These are phyloP conservation scores for Atethmia centrago DNA, from an alignment of 2,888 invertebrate genomes.

Conservation along the genomic window DNA sequence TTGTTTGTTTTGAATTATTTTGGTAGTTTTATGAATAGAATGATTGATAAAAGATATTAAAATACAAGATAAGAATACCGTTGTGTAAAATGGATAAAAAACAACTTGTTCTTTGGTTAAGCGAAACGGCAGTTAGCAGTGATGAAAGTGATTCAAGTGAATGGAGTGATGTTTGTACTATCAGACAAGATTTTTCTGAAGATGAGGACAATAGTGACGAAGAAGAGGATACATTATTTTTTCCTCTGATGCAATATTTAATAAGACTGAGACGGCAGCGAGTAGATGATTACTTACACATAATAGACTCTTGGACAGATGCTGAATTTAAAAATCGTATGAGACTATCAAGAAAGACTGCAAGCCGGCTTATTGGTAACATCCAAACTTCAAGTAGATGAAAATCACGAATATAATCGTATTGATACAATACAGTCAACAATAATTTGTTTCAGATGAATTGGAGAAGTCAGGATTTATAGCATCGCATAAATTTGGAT, in stretches of 20 bases:
- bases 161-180: constrained; percentile 76
- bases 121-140: constrained; percentile 67
- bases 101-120: constrained; percentile 70
- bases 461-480: constrained; percentile 80
- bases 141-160: constrained; percentile 76
- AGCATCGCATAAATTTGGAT: constrained; percentile 80
- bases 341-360: constrained; percentile 77
- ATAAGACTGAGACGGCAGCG: constrained; percentile 75
- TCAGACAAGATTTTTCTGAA: constrained; percentile 70
- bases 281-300: constrained; percentile 80
- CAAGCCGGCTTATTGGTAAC: constrained; percentile 76
- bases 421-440: neutral
- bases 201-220: constrained; percentile 68
- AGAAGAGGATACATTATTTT: constrained; percentile 76
- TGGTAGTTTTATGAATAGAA: neutral
- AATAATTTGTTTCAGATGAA: constrained; percentile 76
- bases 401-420: neutral
- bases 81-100: constrained; percentile 68
- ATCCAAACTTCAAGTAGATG: neutral
- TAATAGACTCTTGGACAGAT: constrained; percentile 81
- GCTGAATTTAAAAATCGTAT: constrained; percentile 79
- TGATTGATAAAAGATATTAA: constrained; percentile 1
- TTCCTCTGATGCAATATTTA: constrained; percentile 81
- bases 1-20: neutral
- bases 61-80: neutral